Evolutionary conservation across 2,797 vertebrate species (phyloP), one percentile per base, ranked within the genome.

Genomic region (Galago senegalensis): DNA sequence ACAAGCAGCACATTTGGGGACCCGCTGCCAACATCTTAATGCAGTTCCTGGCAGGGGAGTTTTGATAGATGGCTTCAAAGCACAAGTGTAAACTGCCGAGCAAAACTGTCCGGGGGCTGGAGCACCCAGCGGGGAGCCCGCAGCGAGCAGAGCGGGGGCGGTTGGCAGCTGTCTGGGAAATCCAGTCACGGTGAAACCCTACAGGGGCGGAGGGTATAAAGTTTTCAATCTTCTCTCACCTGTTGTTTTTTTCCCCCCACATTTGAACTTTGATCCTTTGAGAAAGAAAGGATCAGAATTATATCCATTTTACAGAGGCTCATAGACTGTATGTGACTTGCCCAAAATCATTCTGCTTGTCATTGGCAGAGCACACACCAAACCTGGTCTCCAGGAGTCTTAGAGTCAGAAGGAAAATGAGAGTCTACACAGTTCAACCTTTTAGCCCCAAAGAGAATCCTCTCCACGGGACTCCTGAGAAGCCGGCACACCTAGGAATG

Each of bases 1-100:
- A 97, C 89, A 92, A 25, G 93, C 82, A 79, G 92, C 46, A 14
- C 87, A 92, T 79, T 96, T 90, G 89, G 89, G 87, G 87, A 88
- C 97, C 96, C 88, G 93, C 96, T 97, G 96, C 97, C 97, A 97
- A 97, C 73, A 93, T 95, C 97, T 97, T 96, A 96, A 97, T 97
- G 96, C 95, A 96, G 96, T 96, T 96, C 95, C 96, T 97, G 97
- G 97, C 97, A 96, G 91, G 96, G 73, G 90, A 90, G 77, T 95
- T 96, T 91, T 93, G 87, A 98, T 92, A 58, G 96, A 97, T 94
- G 93, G 87, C 84, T 97, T 97, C 96, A 95, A 96, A 96, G 87
- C 94, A 60, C 0, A 70, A 96, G 95, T 94, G 65, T 96, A 95
- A 96, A 95, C 56, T 5, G 86, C 96, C 77, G 91, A 89, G 77